Evolutionary conservation across 2,113 vertebrate genomes (phyloP), one percentile per base, ranked within the genome.

Genomic region (Gadus macrocephalus): DNA sequence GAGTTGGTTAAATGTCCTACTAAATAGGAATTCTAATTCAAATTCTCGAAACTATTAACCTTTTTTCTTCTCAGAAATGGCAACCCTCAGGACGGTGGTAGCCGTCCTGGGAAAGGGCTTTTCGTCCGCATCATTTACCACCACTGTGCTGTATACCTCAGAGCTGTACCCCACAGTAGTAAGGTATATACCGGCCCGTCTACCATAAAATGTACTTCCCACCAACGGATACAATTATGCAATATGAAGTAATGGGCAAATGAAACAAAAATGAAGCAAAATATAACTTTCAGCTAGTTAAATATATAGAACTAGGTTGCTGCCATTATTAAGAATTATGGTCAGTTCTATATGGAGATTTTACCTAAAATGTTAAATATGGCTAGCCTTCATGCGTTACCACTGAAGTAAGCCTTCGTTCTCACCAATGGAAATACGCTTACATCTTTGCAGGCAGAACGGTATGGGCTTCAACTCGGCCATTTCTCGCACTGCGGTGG

Each of bases 91-190:
- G 61, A 93, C 92, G 0, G 75, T 88, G 20, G 73, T 95, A 27
- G 92, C 90, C 0, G 12, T 93, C 27, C 9, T 90, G 25, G 95
- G 91, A 68, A 96, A 95, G 80, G 91, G 88, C 3, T 94, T 89
- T 83, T 92, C 93, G 15, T 87, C 94, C 79, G 89, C 89, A 11
- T 87, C 94, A 0, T 96, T 96, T 88, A 88, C 85, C 7, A 94
- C 91, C 0, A 20, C 91, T 63, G 87, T 81, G 74, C 78, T 97
- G 68, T 95, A 93, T 79, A 93, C 90, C 35, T 92, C 93, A 0
- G 95, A 97, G 81, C 86, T 96, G 56, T 95, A 90, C 69, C 95
- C 95, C 3, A 96, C 95, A 0, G 89, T 95, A 4, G 75, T 96
- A 62, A 95, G 95, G 95, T 96, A 89, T 81, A 14, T 49, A 49